Base-by-base conservation (phyloP, 2,888 invertebrate species). In the Dryadula phaetusa region DNA sequence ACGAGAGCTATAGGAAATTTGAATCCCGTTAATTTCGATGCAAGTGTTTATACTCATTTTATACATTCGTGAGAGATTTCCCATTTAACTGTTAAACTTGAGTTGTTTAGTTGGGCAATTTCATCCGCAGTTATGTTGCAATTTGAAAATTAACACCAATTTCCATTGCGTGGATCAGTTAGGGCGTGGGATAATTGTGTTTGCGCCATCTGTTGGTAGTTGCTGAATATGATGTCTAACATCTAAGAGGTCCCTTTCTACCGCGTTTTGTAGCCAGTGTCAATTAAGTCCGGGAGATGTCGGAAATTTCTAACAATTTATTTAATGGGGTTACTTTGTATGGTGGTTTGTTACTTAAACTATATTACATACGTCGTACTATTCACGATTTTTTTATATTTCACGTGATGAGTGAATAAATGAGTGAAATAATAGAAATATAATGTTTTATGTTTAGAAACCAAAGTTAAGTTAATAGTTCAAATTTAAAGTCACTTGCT, bases 41-140 rank as follows among this genome's bases (percentile, higher is more conserved):
- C 62, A 67, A 68, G 28, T 61, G 49, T 58, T 58, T 62, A 62
- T 42, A 25, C 52, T 44, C 61, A 32, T 64, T 67, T 66, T 54
- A 54, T 52, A 47, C 34, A 63, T 54, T 58, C 74, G 74, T 79
- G 78, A 73, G 79, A 79, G 74, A 69, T 73, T 76, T 77, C 76
- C 73, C 75, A 77, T 72, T 70, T 70, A 70, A 63, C 70, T 67
- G 71, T 70, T 71, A 76, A 70, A 73, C 64, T 70, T 53, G 65
- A 66, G 64, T 69, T 65, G 67, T 71, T 69, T 63, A 46, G 22
- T 70, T 66, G 60, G 70, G 68, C 69, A 72, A 73, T 74, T 75
- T 74, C 60, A 72, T 74, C 71, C 65, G 70, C 67, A 70, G 70
- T 74, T 62, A 49, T 70, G 73, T 63, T 71, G 70, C 74, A 73